Base-by-base conservation (phyloP, 1,140 invertebrate species). In the Dendroctonus ponderosae region DNA sequence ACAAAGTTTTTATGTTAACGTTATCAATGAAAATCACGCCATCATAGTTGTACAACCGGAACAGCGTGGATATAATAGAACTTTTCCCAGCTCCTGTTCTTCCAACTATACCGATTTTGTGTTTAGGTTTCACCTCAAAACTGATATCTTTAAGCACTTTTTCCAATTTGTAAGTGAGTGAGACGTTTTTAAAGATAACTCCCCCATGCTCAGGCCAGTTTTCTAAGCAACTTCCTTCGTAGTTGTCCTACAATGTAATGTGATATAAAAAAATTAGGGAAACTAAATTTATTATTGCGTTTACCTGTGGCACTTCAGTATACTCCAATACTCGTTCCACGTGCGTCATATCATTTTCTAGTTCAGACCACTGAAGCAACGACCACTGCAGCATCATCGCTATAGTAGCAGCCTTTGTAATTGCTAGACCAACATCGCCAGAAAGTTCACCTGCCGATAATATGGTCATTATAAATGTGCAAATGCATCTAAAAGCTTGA, bases 11-110 rank as follows among this genome's bases (percentile, higher is more conserved):
- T 0, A 84, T 84, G 52, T 87, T 80, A 2, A 89, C 74, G 6
- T 78, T 81, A 66, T 89, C 87, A 43, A 89, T 83, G 9, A 80
- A 72, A 49, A 89, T 87, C 0, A 48, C 54, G 9, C 85, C 87
- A 6, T 83, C 79, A 5, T 81, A 61, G 7, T 80, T 62, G 5
- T 85, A 83, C 4, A 87, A 69, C 5, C 87, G 82, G 52, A 93
- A 92, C 7, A 92, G 75, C 0, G 87, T 84, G 26, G 85, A 79
- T 9, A 92, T 87, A 7, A 94, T 80, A 0, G 91, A 91, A 0
- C 89, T 89, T 74, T 94, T 95, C n/a, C 93, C 93, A 49, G 92
- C 89, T 6, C 91, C 91, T n/a, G 90, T 93, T 75, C 94, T 94
- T 2, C 92, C 90, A 7, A 92, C 89, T 7, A 92, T 91, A 5